Conservation (phyloP, 2,797 vertebrate genomes). For the Pseudochaenichthys georgianus region DNA sequence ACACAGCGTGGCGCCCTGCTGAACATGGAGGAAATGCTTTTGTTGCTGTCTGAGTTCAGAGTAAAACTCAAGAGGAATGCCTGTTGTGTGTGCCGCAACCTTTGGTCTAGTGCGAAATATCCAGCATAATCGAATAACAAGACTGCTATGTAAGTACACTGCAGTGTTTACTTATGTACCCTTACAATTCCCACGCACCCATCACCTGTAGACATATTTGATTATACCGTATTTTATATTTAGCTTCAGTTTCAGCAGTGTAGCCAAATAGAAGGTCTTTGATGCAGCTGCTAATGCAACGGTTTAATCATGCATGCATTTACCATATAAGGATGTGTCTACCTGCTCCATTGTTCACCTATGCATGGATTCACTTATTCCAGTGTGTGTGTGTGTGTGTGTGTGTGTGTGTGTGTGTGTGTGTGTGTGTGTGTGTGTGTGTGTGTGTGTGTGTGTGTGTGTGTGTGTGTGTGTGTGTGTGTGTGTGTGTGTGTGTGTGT, state of each 20-base stretch:
- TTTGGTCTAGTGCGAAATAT: too few relatives aligned
- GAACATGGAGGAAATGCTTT: slow-evolving; percentile 56
- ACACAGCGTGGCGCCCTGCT: slow-evolving; percentile 44
- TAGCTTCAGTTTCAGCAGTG: background rate
- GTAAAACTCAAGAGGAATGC: slow-evolving; percentile 58
- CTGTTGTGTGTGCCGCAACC: too few relatives aligned
- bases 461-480: too few relatives aligned
- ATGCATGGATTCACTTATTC: background rate
- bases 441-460: slow-evolving; percentile 12
- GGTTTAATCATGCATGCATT: slow-evolving; percentile 7
- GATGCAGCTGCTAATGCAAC: slow-evolving; percentile 20
- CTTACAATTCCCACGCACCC: too few relatives aligned
- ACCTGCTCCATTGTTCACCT: slow-evolving; percentile 10
- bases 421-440: slow-evolving; percentile 30
- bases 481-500: too few relatives aligned
- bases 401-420: slow-evolving; percentile 8
- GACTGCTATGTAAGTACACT: too few relatives aligned
- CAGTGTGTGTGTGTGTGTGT: slow-evolving; percentile 17
- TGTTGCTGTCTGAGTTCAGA: slow-evolving; percentile 20
- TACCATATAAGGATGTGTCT: slow-evolving; percentile 12
- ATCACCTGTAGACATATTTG: background rate
- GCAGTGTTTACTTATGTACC: too few relatives aligned
- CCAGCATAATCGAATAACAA: too few relatives aligned
- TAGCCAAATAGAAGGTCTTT: background rate
- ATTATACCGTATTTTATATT: background rate